Base-by-base conservation (phyloP, 2,113 vertebrate genomes). In the Excalfactoria chinensis region DNA sequence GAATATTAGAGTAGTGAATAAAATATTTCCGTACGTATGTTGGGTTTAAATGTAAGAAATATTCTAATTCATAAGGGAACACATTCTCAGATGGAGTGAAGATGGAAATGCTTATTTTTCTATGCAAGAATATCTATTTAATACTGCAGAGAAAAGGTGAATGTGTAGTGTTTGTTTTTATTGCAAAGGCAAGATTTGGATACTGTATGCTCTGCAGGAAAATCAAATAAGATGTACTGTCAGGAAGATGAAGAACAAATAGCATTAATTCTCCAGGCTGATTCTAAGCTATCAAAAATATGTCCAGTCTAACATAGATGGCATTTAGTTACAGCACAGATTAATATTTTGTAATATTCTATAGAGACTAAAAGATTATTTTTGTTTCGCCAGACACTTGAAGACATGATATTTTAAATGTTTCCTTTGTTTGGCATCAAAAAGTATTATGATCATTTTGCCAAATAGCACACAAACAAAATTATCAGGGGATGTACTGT, bases 171-270 rank as follows among this genome's bases (percentile, higher is more conserved):
- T 60, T 89, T 87, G 41, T 40, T 89, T 92, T 94, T 87, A 89
- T 67, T 79, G 67, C 41, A 76, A 63, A 84, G 58, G 76, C 53
- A 59, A 86, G 72, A 48, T 87, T 91, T 85, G 64, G 48, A 67
- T 90, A 89, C 58, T 90, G 64, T 95, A 64, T 68, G 46, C 51
- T 77, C 25, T 71, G 55, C 68, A 88, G 48, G 91, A 95, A 93
- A 86, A 91, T 89, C 87, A 96, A 95, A 94, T 93, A 94, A 93
- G 80, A 92, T 62, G 1, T 93, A 84, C 79, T 95, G 90, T 95
- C 87, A 93, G 76, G 58, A 93, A 94, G 77, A 64, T 56, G 91
- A 89, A 95, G 93, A 95, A 96, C 90, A 95, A 95, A 97, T 93
- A 94, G 20, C 91, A 90, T 96, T 95, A 76, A 77, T 87, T 95